Evolutionary conservation across 2,888 invertebrate genomes (phyloP).

Genomic region (Limenitis camilla): DNA sequence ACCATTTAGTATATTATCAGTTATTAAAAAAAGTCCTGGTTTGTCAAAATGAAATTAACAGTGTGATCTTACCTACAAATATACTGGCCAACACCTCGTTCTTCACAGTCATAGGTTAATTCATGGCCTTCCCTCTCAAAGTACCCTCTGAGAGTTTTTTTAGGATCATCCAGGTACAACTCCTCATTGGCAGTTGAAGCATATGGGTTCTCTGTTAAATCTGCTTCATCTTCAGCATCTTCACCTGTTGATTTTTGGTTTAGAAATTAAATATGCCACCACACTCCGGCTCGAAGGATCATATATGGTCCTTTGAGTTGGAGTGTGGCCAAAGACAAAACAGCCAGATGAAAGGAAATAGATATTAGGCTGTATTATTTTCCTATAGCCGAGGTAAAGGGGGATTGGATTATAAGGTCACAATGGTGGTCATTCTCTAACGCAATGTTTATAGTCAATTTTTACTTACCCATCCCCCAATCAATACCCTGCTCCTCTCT

Average conservation of each 20-base stretch:
- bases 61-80: constrained; percentile 82
- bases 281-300: no score
- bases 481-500: constrained; percentile 83
- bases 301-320: no score
- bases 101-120: constrained; percentile 89
- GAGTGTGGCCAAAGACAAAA: no score
- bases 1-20: no score
- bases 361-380: no score
- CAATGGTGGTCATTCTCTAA: not conserved
- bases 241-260: constrained; percentile 72
- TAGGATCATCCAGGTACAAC: constrained; percentile 93
- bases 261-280: not conserved
- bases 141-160: constrained; percentile 93
- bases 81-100: constrained; percentile 89
- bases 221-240: constrained; percentile 90
- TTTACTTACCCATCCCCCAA: constrained; percentile 89
- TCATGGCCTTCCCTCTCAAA: constrained; percentile 94
- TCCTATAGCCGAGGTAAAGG: no score
- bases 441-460: not conserved
- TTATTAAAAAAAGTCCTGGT: no score
- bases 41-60: no score
- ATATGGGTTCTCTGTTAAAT: constrained; percentile 87
- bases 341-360: no score
- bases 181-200: constrained; percentile 89
- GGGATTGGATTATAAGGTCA: not conserved